phyloP scores from a whole-genome alignment of 2,797 vertebrate species.

The Gastrophryne carolinensis region DNA sequence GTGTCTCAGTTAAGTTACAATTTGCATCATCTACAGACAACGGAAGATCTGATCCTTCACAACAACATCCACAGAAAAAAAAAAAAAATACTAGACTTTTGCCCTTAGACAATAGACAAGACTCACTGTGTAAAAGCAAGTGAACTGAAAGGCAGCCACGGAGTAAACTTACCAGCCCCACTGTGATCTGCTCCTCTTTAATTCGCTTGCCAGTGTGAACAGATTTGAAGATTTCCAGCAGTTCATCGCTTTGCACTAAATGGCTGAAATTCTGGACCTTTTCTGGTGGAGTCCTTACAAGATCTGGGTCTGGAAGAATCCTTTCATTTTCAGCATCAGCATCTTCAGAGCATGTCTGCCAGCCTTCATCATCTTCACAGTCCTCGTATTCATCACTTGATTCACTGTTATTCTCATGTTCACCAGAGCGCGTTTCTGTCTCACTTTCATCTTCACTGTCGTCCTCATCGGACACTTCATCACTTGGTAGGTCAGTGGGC shows the following conservation, averaged over 20 bases:
- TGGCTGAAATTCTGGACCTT: constrained; percentile 77
- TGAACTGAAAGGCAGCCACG: not conserved
- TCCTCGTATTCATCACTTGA: constrained; percentile 61
- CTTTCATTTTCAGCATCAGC: constrained; percentile 43
- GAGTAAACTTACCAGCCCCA: constrained; percentile 86
- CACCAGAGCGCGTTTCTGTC: not conserved
- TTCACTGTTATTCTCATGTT: constrained; percentile 58
- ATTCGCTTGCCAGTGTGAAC: constrained; percentile 72
- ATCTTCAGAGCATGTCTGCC: constrained; percentile 73
- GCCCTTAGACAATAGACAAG: too few relatives aligned
- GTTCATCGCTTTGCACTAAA: constrained; percentile 82
- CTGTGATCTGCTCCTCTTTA: constrained; percentile 84
- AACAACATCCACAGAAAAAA: too few relatives aligned
- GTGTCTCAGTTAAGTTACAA: too few relatives aligned
- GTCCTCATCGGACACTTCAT: constrained; percentile 59
- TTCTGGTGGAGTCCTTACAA: constrained; percentile 3
- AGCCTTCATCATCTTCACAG: constrained; percentile 66
- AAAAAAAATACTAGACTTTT: too few relatives aligned
- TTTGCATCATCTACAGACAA: too few relatives aligned
- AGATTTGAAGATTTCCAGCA: constrained; percentile 80
- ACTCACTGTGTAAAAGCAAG: too few relatives aligned
- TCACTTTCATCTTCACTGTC: not conserved
- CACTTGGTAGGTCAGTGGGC: constrained; percentile 59
- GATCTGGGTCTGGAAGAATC: constrained; percentile 1
- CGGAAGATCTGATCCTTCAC: too few relatives aligned